These are phyloP conservation scores for Engystomops pustulosus DNA, from an alignment of 2,113 vertebrate species.

Conservation along the genomic window DNA sequence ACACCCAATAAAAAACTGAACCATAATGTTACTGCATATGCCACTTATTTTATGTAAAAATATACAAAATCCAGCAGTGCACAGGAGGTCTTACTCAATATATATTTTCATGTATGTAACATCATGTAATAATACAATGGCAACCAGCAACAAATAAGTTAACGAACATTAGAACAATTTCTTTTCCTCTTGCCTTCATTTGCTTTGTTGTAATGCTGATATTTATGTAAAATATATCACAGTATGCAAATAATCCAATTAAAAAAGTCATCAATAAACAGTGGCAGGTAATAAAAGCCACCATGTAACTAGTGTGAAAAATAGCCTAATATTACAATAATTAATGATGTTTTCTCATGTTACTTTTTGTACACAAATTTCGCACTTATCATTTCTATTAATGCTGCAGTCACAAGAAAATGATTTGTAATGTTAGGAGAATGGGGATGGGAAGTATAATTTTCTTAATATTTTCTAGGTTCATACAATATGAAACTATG, in stretches of 20 bases:
- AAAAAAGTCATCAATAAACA: slow-evolving; percentile 44
- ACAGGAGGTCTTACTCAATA: too few species aligned
- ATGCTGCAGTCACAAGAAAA: not conserved
- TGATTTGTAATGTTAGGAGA: slow-evolving; percentile 20
- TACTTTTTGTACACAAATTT: slow-evolving; percentile 24
- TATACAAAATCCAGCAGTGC: too few species aligned
- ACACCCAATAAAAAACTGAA: too few species aligned
- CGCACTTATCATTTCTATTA: slow-evolving; percentile 40
- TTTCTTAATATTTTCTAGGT: not conserved
- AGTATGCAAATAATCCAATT: slow-evolving; percentile 53
- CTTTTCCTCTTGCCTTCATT: slow-evolving; percentile 7
- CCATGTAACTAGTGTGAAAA: slow-evolving; percentile 18
- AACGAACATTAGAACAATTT: not conserved
- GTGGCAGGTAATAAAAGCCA: slow-evolving; percentile 42
- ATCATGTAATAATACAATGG: too few species aligned
- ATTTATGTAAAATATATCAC: not conserved
- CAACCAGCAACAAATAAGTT: not conserved
- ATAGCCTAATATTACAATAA: slow-evolving; percentile 46
- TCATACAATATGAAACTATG: too few species aligned
- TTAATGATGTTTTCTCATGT: slow-evolving; percentile 30
- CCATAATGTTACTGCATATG: too few species aligned
- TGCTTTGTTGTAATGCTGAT: slow-evolving; percentile 3
- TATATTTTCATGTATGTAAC: too few species aligned
- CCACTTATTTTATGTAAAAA: too few species aligned
- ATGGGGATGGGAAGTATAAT: not conserved